Evolutionary conservation across 2,113 vertebrate species (phyloP).

Genomic region (Pomatorhinus ruficollis): DNA sequence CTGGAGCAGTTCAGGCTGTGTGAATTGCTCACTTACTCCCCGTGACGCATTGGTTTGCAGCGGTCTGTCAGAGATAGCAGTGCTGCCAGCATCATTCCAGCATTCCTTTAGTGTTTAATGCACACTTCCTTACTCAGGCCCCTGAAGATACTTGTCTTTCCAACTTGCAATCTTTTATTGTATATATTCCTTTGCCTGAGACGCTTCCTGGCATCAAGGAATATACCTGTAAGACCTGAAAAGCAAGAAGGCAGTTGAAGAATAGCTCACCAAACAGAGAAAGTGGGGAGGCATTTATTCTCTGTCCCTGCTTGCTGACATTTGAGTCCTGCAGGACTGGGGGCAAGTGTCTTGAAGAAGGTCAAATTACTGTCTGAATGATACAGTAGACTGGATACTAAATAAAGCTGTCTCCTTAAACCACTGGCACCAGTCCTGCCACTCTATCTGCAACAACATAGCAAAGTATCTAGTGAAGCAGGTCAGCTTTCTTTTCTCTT

Average conservation of each 20-base stretch:
- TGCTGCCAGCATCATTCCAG: background rate
- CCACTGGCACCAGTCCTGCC: background rate
- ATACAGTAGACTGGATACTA: background rate
- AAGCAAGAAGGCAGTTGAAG: background rate
- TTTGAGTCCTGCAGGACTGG: background rate
- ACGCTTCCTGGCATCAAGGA: background rate
- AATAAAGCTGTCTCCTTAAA: background rate
- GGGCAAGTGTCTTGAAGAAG: background rate
- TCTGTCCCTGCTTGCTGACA: background rate
- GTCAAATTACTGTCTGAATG: background rate
- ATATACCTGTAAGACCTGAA: background rate
- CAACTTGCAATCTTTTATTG: background rate
- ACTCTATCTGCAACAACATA: background rate
- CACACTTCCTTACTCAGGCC: background rate
- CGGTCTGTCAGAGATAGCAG: background rate
- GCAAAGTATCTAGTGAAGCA: background rate
- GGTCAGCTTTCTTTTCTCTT: background rate
- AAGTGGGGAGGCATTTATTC: background rate
- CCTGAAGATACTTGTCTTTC: background rate
- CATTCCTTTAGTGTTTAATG: background rate
- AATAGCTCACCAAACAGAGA: background rate
- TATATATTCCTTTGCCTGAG: background rate
- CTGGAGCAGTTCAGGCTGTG: background rate
- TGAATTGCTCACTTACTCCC: background rate
- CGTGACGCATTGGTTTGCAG: background rate